Conservation (phyloP, 2,113 vertebrate genomes). For the Sylvia atricapilla region DNA sequence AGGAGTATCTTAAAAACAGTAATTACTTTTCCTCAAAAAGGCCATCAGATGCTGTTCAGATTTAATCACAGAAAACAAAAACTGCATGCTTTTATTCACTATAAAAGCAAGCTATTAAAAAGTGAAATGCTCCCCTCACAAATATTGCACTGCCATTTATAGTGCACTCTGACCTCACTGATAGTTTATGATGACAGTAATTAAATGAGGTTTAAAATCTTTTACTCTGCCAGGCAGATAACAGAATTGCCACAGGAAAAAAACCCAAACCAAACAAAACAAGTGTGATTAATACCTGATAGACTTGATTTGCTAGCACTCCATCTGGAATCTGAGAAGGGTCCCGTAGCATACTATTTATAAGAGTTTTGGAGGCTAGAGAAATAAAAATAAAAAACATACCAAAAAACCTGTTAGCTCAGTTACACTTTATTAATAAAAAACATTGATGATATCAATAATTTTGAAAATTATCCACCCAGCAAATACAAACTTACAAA, state of each 20-base stretch:
- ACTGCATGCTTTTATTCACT: slow-evolving; percentile 69
- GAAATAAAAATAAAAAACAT: slow-evolving; percentile 52
- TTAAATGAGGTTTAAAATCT: slow-evolving; percentile 82
- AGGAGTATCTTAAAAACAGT: slow-evolving; percentile 67
- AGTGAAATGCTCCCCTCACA: slow-evolving; percentile 72
- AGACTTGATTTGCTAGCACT: slow-evolving; percentile 89
- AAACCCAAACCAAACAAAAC: slow-evolving; percentile 37
- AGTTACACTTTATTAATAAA: slow-evolving; percentile 30
- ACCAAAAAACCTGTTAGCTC: slow-evolving; percentile 34
- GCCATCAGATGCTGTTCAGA: slow-evolving; percentile 64
- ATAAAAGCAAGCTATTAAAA: slow-evolving; percentile 79
- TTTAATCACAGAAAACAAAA: slow-evolving; percentile 79
- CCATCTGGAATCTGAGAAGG: slow-evolving; percentile 91
- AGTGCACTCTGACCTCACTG: slow-evolving; percentile 74
- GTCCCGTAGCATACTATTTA: slow-evolving; percentile 93
- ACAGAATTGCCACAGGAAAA: slow-evolving; percentile 55
- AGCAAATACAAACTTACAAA: neutral
- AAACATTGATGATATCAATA: neutral
- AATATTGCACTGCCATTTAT: slow-evolving; percentile 76
- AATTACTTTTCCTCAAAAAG: slow-evolving; percentile 66
- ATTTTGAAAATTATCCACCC: neutral
- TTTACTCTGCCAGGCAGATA: slow-evolving; percentile 73
- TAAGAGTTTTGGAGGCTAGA: slow-evolving; percentile 87
- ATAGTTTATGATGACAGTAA: slow-evolving; percentile 82
- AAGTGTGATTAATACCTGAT: slow-evolving; percentile 86